Base-by-base conservation (phyloP, 2,888 invertebrate species). In the Netelia melanura region DNA sequence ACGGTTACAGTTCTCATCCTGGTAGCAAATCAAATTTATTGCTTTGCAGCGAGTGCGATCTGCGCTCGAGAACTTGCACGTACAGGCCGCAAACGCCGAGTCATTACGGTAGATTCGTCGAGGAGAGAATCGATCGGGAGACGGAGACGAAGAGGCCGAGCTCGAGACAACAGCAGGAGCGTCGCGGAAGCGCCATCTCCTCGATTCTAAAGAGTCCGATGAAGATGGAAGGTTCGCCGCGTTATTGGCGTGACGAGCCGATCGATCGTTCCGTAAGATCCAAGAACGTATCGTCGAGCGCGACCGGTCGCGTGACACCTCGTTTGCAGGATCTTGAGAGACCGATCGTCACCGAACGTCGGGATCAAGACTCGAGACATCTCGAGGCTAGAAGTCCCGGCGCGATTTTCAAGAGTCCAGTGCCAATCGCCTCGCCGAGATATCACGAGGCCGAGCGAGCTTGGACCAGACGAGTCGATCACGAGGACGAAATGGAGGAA, bases 11-110 rank as follows among this genome's bases (percentile, higher is more conserved):
- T 44, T 92, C 92, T 0, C 92, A 92, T 43, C 92, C 92, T 1
- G 93, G 93, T 30, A 93, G 93, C 89, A 93, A 93, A 75, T 93
- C 93, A 21, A 93, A 93, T 85, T 87, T 93, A 21, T 83, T 93
- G 77, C 87, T 93, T 21, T 93, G 93, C 90, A 92, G 89, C 81
- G 92, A 93, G 81, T 93, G 93, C 86, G 93, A 93, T 77, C 87
- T 91, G 71, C 90, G 89, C 68, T 90, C 91, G 3, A 90, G 90
- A 14, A 90, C 89, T 21, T 93, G 93, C 86, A 90, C 89, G 3
- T 92, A 92, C 86, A 90, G 91, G 71, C 91, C 92, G 44, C 92
- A 89, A 84, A 93, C 91, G 23, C 92, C 92, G 14, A 91, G 90
- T 83, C 89, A 91, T 75, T 89, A 88, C 65, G 88, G 86, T 3